Evolutionary conservation across 2,797 vertebrate genomes (phyloP).

Genomic region (Scleropages formosus): DNA sequence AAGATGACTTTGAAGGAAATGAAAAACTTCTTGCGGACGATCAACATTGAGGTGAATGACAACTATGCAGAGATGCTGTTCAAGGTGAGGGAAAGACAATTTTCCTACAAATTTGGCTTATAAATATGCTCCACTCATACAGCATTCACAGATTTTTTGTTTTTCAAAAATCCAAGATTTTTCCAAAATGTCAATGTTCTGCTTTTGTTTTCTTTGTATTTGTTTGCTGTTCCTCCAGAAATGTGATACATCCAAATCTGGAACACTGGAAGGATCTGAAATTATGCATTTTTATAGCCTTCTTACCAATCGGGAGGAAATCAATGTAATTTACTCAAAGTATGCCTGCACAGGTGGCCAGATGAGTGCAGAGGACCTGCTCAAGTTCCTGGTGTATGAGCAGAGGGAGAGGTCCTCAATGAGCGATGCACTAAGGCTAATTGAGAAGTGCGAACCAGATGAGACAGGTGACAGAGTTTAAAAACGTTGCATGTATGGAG

Average conservation of each 20-base stretch:
- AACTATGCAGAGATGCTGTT: constrained; percentile 81
- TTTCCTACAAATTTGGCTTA: not conserved
- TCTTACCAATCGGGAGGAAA: constrained; percentile 82
- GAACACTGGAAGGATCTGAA: constrained; percentile 82
- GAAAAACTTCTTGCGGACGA: constrained; percentile 84
- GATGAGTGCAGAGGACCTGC: constrained; percentile 75
- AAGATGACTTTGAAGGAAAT: constrained; percentile 92
- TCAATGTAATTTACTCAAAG: constrained; percentile 72
- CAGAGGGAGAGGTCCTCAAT: constrained; percentile 70
- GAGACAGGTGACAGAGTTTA: constrained; percentile 66
- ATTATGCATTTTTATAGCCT: constrained; percentile 87
- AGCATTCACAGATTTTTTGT: not conserved
- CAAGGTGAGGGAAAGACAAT: constrained; percentile 61
- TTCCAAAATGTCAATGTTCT: not conserved
- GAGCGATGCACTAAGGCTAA: constrained; percentile 71
- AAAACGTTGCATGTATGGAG: not conserved
- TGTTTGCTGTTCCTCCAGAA: constrained; percentile 64
- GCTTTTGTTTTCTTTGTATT: not conserved
- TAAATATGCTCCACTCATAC: not conserved
- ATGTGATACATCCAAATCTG: constrained; percentile 85
- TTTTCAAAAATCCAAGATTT: not conserved
- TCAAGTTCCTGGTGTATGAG: constrained; percentile 72
- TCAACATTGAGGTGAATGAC: constrained; percentile 84
- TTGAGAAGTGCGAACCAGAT: constrained; percentile 83
- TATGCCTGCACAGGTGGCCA: constrained; percentile 59